Conservation (phyloP, 2,797 vertebrate species). For the Pipistrellus pipistrellus region DNA sequence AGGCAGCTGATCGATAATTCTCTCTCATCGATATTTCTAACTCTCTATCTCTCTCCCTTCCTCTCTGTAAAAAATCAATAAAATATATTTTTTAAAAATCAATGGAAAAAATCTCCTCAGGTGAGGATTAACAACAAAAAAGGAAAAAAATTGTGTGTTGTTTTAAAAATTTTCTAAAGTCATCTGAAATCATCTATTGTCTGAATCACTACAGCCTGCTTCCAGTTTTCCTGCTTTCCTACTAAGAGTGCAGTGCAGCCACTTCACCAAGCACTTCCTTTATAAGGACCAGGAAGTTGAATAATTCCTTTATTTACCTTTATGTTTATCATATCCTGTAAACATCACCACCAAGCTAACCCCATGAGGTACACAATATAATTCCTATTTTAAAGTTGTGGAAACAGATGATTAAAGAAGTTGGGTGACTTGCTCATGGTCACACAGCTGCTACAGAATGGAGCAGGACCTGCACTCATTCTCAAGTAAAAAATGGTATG, state of each 20-base stretch:
- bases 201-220: neutral
- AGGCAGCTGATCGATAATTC: no score
- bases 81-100: no score
- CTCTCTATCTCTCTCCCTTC: no score
- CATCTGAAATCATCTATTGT: neutral
- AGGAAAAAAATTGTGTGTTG: no score
- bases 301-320: neutral
- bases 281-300: neutral
- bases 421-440: neutral
- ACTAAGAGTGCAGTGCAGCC: neutral
- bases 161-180: conserved; percentile 6
- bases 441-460: neutral
- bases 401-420: neutral
- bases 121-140: no score
- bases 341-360: conserved; percentile 6
- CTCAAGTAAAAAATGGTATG: neutral
- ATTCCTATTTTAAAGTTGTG: conserved; percentile 23
- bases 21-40: no score
- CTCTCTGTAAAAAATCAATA: no score
- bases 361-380: neutral
- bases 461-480: neutral
- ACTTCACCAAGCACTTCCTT: neutral
- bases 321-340: neutral
- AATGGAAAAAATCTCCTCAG: no score
- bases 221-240: neutral